Evolutionary conservation across 1,140 invertebrate genomes (phyloP).

Genomic region (Epicauta chinensis): DNA sequence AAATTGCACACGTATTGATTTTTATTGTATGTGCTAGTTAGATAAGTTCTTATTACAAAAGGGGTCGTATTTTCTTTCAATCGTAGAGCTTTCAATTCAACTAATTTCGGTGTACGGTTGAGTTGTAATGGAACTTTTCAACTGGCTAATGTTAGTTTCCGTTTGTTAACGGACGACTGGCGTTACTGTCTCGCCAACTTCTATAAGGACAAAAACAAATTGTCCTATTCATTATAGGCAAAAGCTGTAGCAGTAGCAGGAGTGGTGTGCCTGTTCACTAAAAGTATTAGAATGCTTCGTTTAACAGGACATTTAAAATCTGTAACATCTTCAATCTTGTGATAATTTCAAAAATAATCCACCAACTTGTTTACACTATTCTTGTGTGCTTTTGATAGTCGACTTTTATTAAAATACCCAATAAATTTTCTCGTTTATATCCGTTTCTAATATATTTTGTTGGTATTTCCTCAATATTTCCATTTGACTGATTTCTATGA

Average conservation of each 20-base stretch:
- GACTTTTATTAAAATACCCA: too few species aligned
- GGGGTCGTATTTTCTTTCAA: not conserved
- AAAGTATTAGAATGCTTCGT: conserved; percentile 7
- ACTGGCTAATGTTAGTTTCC: conserved; percentile 29
- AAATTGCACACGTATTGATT: conserved; percentile 21
- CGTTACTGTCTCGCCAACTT: conserved; percentile 11
- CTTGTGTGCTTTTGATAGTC: too few species aligned
- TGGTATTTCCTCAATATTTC: conserved; percentile 17
- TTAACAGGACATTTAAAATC: conserved; percentile 6
- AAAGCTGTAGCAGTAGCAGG: too few species aligned
- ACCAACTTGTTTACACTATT: too few species aligned
- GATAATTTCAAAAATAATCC: too few species aligned
- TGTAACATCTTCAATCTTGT: too few species aligned
- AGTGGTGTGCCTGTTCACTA: conserved; percentile 5
- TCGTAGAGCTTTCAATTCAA: conserved; percentile 11
- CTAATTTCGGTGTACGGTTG: conserved; percentile 30
- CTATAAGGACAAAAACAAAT: conserved; percentile 4
- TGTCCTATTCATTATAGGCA: conserved; percentile 1
- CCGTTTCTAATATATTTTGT: not conserved
- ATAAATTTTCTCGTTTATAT: too few species aligned
- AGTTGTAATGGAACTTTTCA: conserved; percentile 31
- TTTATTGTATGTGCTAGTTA: too few species aligned
- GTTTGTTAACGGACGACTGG: conserved; percentile 7
- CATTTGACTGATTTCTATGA: conserved; percentile 16
- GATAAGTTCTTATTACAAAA: not conserved